Base-by-base conservation (phyloP, 2,113 vertebrate genomes). In the Morone chrysops region DNA sequence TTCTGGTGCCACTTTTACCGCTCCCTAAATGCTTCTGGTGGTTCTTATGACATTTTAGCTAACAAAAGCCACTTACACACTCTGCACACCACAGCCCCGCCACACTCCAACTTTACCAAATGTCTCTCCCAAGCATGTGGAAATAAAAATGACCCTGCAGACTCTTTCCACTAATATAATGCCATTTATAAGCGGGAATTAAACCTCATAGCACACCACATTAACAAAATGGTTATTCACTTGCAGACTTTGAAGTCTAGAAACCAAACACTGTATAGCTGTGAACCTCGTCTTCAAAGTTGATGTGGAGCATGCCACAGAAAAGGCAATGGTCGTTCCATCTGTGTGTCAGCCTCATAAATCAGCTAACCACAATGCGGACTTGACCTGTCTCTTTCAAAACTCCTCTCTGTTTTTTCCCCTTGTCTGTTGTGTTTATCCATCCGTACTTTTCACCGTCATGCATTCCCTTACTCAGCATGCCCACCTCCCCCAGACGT, bases 111-210 rank as follows among this genome's bases (percentile, higher is more conserved):
- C 80, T 85, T 88, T 70, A 86, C 86, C 77, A 76, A 83, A 80
- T 43, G 71, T 87, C 69, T 78, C 65, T 76, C 59, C 60, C 59
- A 79, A 63, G 48, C 62, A 62, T 70, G 89, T 76, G 8, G 31
- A 48, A 82, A 84, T 83, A 87, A 71, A 80, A 79, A 90, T 63
- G 78, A 86, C 78, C 25, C 72, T 59, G 22, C 78, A 73, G 75
- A 74, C 71, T 81, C 16, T 87, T 91, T 88, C 83, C 78, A 77
- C 86, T 43, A 70, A 81, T 76, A 83, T 90, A 86, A 87, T 53
- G 50, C n/a, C 78, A 73, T 91, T 93, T 92, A 89, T 80, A 88
- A 76, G 81, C 66, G 47, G 84, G 84, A 91, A 92, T 86, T 86
- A 87, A 90, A 87, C 70, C 68, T 74, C 71, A 72, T 47, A 54